Percentiles rank a stretch among this genome's conserved stretches.
Conservation (phyloP, 2,888 invertebrate species). For the Cephus pulcher region DNA sequence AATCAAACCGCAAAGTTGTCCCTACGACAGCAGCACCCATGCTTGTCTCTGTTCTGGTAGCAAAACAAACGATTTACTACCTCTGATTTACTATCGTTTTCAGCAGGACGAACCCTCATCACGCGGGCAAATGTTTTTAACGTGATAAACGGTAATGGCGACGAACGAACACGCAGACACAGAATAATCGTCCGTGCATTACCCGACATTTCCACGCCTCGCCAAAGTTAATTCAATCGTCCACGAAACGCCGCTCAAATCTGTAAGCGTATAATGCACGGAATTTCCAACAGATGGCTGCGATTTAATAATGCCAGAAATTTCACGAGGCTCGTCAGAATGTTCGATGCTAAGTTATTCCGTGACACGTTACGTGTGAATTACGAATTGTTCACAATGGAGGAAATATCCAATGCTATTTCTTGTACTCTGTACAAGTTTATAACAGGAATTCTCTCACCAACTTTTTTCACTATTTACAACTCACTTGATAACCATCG, state of each 20-base stretch:
- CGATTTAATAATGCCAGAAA: neutral
- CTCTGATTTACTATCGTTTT: neutral
- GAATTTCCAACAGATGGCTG: neutral
- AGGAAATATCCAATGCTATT: neutral
- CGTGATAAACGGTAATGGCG: neutral
- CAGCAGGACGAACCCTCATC: neutral
- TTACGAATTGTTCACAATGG: neutral
- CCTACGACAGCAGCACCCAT: too few relatives aligned
- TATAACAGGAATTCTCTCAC: neutral
- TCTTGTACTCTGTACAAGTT: neutral
- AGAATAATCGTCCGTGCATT: neutral
- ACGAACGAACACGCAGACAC: neutral
- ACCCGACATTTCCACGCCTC: neutral
- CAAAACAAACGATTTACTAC: neutral
- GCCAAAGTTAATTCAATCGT: neutral
- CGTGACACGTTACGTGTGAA: neutral
- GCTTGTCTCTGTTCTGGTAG: neutral
- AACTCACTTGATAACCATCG: conserved; percentile 82
- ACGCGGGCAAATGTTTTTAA: neutral
- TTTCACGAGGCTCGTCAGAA: neutral
- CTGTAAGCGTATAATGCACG: neutral
- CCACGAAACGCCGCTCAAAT: neutral
- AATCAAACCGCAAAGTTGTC: neutral
- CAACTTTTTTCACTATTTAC: neutral
- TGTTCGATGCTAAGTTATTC: neutral